Evolutionary conservation across 2,797 vertebrate species (phyloP).

Genomic region (Rhyacichthys aspro): DNA sequence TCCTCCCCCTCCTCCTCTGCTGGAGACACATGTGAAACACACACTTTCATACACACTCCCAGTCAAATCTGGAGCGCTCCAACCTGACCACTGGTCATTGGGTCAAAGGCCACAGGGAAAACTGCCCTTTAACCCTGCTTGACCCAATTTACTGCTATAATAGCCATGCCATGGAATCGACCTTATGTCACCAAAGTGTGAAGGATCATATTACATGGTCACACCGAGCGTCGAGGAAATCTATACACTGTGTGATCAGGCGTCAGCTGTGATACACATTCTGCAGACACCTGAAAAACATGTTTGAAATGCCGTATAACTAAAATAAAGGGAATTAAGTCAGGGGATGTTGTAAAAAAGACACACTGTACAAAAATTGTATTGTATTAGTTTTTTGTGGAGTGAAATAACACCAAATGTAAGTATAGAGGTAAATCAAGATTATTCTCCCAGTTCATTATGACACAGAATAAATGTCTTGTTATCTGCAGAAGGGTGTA

Average conservation of each 20-base stretch:
- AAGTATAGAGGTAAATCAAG: slow-evolving; percentile 47
- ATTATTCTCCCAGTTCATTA: slow-evolving; percentile 50
- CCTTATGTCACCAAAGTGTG: slow-evolving; percentile 59
- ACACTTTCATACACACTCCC: slow-evolving; percentile 23
- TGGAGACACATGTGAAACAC: slow-evolving; percentile 44
- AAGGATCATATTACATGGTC: slow-evolving; percentile 57
- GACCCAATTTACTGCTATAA: slow-evolving; percentile 78
- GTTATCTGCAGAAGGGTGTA: slow-evolving; percentile 29
- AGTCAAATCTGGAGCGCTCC: slow-evolving; percentile 43
- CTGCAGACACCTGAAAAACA: slow-evolving; percentile 42
- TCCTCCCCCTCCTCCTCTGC: slow-evolving; percentile 52
- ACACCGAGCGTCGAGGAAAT: slow-evolving; percentile 48
- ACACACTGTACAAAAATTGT: not conserved
- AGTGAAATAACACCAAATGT: not conserved
- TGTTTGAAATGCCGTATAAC: slow-evolving; percentile 11
- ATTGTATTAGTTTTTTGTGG: too few relatives aligned
- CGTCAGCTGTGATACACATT: slow-evolving; percentile 20
- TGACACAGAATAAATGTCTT: slow-evolving; percentile 26
- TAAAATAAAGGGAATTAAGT: slow-evolving; percentile 1
- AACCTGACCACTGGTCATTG: slow-evolving; percentile 54
- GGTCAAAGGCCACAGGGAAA: slow-evolving; percentile 65
- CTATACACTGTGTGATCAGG: slow-evolving; percentile 61
- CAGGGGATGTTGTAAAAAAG: slow-evolving; percentile 26
- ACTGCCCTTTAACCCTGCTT: slow-evolving; percentile 72
- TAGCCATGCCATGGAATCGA: slow-evolving; percentile 64